Conservation (phyloP, 2,113 vertebrate species). For the Vulpes lagopus region DNA sequence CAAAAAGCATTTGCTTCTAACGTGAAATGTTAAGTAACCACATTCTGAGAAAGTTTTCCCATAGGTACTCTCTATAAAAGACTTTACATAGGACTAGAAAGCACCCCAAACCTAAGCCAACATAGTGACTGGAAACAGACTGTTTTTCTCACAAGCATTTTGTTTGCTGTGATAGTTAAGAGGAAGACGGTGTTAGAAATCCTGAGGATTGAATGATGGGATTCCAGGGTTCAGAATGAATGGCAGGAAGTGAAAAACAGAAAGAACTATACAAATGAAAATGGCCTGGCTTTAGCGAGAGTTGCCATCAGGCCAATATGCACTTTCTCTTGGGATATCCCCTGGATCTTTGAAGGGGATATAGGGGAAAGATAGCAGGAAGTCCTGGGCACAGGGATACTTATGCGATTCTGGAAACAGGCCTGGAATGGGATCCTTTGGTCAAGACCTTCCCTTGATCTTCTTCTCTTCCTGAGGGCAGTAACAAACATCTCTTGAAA, state of each 20-base stretch:
- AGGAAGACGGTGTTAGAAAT: not conserved
- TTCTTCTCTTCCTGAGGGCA: not conserved
- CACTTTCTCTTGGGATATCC: not conserved
- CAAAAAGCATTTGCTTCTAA: constrained; percentile 29
- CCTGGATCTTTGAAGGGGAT: not conserved
- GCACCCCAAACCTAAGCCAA: not conserved
- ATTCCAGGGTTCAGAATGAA: not conserved
- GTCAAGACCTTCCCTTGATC: not conserved
- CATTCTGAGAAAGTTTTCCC: not conserved
- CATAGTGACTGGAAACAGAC: not conserved
- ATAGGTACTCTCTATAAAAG: not conserved
- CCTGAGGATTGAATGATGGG: not conserved
- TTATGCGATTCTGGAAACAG: not conserved
- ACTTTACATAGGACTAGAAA: not conserved
- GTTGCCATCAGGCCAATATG: not conserved
- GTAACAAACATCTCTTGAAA: not conserved
- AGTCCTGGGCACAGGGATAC: not conserved
- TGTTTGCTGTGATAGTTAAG: not conserved
- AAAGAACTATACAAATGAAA: not conserved
- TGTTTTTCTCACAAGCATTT: not conserved
- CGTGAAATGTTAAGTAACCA: constrained; percentile 24
- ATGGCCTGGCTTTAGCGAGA: not conserved
- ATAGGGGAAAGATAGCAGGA: fast-evolving
- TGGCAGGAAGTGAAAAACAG: not conserved
- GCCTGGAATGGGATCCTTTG: not conserved